Percentiles rank a stretch among this genome's conserved stretches.
These are phyloP conservation scores for Melieria picta DNA, from an alignment of 2,888 invertebrate genomes.

Conservation along the genomic window DNA sequence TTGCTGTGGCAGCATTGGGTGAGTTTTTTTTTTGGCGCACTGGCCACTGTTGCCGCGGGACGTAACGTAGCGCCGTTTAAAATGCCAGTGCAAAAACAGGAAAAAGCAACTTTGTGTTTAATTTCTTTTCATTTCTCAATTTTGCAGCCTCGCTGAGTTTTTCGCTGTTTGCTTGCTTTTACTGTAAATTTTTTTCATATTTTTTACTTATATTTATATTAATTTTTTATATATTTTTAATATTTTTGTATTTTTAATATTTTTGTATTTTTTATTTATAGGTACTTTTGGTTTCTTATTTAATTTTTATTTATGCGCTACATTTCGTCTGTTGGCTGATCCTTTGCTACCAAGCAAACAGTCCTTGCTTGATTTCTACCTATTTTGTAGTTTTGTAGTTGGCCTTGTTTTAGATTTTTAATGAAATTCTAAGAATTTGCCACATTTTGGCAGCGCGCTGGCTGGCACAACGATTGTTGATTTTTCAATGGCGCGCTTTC, in stretches of 20 bases:
- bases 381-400: too few relatives aligned
- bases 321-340: too few relatives aligned
- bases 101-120: constrained; percentile 11
- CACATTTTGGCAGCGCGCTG: neutral
- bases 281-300: too few relatives aligned
- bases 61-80: neutral
- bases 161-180: too few relatives aligned
- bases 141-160: neutral
- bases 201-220: neutral
- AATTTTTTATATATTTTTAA: neutral
- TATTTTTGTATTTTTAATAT: too few relatives aligned
- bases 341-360: too few relatives aligned
- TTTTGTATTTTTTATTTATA: too few relatives aligned
- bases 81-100: neutral
- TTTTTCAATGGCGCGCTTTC: neutral
- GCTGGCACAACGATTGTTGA: neutral
- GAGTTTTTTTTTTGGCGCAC: neutral
- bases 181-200: neutral
- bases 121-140: constrained; percentile 1
- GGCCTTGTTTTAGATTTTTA: neutral
- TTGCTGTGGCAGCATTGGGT: neutral
- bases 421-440: neutral
- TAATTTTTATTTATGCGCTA: too few relatives aligned
- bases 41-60: neutral
- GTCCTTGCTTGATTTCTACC: too few relatives aligned